A percentile compares a stretch with the other conserved stretches of the same genome.
Conservation (phyloP, 2,888 invertebrate species). For the Rhagonycha fulva region DNA sequence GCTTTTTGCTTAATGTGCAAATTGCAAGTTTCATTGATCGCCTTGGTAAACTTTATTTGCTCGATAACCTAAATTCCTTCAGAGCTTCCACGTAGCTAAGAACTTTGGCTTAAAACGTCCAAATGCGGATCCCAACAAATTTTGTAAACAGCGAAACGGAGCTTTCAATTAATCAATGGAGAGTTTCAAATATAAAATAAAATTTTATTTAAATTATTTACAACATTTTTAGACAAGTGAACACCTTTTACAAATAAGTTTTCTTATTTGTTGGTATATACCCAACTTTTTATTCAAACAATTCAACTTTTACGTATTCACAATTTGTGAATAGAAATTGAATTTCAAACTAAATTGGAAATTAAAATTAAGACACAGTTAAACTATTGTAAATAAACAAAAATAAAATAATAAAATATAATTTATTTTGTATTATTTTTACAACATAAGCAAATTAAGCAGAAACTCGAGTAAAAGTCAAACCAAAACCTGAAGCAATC, state of each 20-base stretch:
- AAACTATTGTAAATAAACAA: constrained; percentile 37
- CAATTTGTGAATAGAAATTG: constrained; percentile 30
- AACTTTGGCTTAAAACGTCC: too few relatives aligned
- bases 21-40: background rate
- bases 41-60: background rate
- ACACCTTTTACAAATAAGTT: constrained; percentile 45
- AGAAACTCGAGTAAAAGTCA: background rate
- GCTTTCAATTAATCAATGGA: background rate
- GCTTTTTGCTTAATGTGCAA: background rate
- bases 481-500: background rate
- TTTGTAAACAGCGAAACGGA: background rate
- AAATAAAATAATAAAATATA: constrained; percentile 39
- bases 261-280: constrained; percentile 44
- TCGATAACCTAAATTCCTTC: background rate
- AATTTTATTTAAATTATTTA: constrained; percentile 40
- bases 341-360: constrained; percentile 19
- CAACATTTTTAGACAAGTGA: constrained; percentile 31
- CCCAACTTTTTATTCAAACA: constrained; percentile 14
- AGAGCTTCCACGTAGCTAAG: background rate
- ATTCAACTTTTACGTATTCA: constrained; percentile 31
- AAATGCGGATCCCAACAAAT: background rate
- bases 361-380: background rate
- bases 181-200: constrained; percentile 24
- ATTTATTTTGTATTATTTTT: constrained; percentile 43
- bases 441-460: background rate